Base-by-base conservation (phyloP, 2,888 invertebrate genomes). In the Spisula subtruncata region DNA sequence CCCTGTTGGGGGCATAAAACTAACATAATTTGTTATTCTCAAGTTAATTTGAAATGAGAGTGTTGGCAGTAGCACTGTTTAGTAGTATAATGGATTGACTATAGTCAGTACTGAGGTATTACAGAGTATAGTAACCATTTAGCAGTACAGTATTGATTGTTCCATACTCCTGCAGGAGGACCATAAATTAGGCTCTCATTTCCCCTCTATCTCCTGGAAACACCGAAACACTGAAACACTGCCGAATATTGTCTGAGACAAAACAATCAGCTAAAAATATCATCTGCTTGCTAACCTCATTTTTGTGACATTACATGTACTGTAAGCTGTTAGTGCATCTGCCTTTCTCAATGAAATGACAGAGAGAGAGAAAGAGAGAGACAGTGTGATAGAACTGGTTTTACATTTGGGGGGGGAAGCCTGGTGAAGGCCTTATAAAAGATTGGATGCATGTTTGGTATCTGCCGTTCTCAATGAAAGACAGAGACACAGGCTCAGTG, bases 181-280 rank as follows among this genome's bases (percentile, higher is more conserved):
- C 25, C 60, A 66, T 66, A 66, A n/a, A 66, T 66, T 66, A 66
- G 60, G 60, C 25, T 66, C 25, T 66, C 60, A 66, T n/a, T 66
- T 66, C 60, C n/a, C n/a, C 25, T 10, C n/a, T 66, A 2, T 66
- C 8, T 75, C 35, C 75, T 35, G 41, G 2, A 75, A 18, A 75
- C n/a, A n/a, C n/a, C n/a, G n/a, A n/a, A n/a, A n/a, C n/a, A n/a
- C n/a, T n/a, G n/a, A n/a, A n/a, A n/a, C 35, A 75, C 35, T 75
- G 75, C 75, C 75, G 1, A 14, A 75, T 32, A 75, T 75, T 75
- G 75, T 75, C 75, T 75, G 35, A 35, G 35, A 35, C 75, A 75
- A 75, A 75, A 75, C 75, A 75, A 75, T 75, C 32, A 75, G 32
- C 75, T 75, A 75, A 75, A 75, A 75, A 35, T 75, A 75, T 75